These are phyloP conservation scores for Psittacus erithacus DNA, from an alignment of 2,113 vertebrate genomes.

Conservation along the genomic window DNA sequence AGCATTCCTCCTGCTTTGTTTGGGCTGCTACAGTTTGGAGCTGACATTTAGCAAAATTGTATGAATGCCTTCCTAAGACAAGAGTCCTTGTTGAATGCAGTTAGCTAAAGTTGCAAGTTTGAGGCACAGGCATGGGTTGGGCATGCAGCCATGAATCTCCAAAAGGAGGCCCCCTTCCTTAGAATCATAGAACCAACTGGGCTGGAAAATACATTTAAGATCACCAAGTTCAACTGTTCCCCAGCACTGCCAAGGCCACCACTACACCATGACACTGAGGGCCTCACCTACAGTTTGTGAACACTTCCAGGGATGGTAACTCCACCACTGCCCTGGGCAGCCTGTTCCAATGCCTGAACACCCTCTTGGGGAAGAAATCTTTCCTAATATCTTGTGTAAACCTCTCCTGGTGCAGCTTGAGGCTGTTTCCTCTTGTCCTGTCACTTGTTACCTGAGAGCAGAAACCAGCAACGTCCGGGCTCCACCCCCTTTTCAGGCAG, in stretches of 20 bases:
- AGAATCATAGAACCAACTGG: not conserved
- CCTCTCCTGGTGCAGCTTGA: not conserved
- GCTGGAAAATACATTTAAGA: not conserved
- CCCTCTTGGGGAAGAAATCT: not conserved
- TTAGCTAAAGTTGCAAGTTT: not conserved
- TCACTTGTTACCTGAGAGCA: not conserved
- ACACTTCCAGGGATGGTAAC: not conserved
- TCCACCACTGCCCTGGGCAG: not conserved
- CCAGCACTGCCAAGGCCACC: not conserved
- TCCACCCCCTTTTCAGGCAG: not conserved
- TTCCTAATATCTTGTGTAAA: not conserved
- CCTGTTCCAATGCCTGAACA: not conserved
- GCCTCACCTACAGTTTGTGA: not conserved
- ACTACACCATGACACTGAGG: not conserved
- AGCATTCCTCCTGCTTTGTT: not conserved
- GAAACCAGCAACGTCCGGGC: not conserved
- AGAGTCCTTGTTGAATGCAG: not conserved
- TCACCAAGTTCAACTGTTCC: not conserved
- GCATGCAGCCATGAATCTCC: not conserved
- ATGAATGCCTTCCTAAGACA: not conserved
- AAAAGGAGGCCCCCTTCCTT: not conserved
- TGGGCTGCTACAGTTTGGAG: not conserved
- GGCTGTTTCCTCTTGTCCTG: not conserved
- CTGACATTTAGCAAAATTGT: constrained; percentile 18
- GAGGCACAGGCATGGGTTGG: not conserved